phyloP scores from a whole-genome alignment of 64 coral and sea anemone genomes.

The Anthopleura sola region DNA sequence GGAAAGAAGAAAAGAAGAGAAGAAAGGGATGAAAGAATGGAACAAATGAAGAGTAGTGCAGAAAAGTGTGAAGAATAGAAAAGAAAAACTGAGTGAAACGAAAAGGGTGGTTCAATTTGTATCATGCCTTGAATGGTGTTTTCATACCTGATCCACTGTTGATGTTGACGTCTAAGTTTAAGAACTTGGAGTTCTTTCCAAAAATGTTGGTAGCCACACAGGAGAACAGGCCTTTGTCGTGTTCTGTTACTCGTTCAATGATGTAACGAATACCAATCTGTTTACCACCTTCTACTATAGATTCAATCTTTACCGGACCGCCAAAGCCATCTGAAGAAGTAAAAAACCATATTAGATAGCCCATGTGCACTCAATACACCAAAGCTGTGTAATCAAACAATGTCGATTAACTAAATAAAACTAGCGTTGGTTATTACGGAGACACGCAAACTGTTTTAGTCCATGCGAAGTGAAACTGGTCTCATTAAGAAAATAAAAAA shows the following conservation, averaged over 20 bases:
- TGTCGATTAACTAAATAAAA: no score
- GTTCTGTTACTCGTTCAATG: slow-evolving; percentile 26
- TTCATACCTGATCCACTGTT: slow-evolving; percentile 34
- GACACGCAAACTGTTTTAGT: no score
- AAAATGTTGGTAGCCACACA: slow-evolving; percentile 56
- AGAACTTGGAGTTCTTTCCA: slow-evolving; percentile 45
- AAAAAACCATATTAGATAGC: not conserved
- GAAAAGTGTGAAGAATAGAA: not conserved
- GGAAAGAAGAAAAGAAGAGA: not conserved
- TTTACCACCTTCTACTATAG: slow-evolving; percentile 13
- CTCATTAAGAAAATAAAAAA: no score
- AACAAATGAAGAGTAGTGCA: not conserved
- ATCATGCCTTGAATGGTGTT: no score
- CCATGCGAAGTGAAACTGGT: no score
- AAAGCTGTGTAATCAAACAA: no score
- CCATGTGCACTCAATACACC: no score
- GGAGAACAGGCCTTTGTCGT: slow-evolving; percentile 58
- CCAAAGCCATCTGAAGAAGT: slow-evolving; percentile 41
- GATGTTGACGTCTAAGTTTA: slow-evolving; percentile 52
- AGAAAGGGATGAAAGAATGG: not conserved
- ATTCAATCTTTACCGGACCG: slow-evolving; percentile 31
- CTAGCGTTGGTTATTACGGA: no score
- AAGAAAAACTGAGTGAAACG: not conserved
- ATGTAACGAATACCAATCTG: slow-evolving; percentile 52
- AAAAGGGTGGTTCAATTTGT: no score